phyloP scores from a whole-genome alignment of 2,113 vertebrate species.

The Willisornis vidua region DNA sequence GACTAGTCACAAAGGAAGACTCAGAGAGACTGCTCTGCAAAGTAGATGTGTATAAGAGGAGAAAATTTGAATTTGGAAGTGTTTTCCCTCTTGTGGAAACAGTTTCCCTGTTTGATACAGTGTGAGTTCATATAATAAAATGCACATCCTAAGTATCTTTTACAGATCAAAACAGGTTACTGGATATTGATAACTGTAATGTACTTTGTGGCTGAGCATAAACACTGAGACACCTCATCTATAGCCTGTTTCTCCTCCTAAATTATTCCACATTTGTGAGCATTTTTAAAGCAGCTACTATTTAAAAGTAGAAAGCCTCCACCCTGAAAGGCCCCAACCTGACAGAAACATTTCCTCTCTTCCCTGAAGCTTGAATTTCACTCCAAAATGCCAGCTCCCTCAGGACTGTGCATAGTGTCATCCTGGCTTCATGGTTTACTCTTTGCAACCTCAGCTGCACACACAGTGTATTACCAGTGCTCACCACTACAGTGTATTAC shows the following conservation, averaged over 20 bases:
- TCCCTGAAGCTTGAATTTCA: conserved; percentile 51
- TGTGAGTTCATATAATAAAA: background rate
- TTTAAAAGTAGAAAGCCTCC: conserved; percentile 49
- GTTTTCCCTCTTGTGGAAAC: background rate
- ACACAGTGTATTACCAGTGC: background rate
- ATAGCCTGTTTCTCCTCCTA: background rate
- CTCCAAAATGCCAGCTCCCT: conserved; percentile 13
- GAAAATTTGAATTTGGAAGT: background rate
- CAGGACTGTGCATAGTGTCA: background rate
- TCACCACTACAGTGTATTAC: background rate
- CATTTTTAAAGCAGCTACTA: conserved; percentile 15
- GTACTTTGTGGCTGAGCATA: background rate
- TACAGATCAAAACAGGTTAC: background rate
- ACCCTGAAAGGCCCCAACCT: conserved; percentile 47
- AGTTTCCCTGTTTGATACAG: background rate
- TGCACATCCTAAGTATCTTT: background rate
- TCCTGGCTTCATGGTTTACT: background rate
- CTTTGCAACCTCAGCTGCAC: background rate
- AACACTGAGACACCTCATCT: background rate
- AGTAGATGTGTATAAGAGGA: background rate
- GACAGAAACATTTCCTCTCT: conserved; percentile 57
- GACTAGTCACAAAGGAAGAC: background rate
- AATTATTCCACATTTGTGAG: conserved; percentile 26
- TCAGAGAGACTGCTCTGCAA: background rate
- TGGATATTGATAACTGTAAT: background rate